Evolutionary conservation across 2,797 vertebrate genomes (phyloP).

Genomic region (Peromyscus aztecus): DNA sequence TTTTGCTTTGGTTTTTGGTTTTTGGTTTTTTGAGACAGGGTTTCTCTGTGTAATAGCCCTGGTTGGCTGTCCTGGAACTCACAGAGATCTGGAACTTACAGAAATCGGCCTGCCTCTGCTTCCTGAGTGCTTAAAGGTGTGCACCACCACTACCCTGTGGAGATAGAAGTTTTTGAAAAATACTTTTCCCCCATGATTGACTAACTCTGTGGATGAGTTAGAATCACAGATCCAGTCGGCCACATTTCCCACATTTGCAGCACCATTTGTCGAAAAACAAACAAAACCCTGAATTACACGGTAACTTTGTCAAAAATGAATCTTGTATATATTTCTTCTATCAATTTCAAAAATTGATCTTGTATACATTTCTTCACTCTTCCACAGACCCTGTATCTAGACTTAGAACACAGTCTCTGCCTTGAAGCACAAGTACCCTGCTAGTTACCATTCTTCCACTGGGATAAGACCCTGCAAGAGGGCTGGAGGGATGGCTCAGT

Average conservation of each 20-base stretch:
- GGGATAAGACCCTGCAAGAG: neutral
- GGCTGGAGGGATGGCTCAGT: neutral
- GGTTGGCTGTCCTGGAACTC: neutral
- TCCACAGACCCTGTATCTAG: neutral
- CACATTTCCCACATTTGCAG: neutral
- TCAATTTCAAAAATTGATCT: neutral
- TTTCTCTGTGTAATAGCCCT: neutral
- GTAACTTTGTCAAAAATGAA: neutral
- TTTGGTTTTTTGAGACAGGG: too few relatives aligned
- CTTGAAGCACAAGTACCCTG: neutral
- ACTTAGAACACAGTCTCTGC: neutral
- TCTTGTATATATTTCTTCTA: neutral
- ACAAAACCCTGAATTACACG: neutral
- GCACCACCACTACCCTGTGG: accelerated
- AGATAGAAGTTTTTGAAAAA: neutral
- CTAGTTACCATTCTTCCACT: neutral
- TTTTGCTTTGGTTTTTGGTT: too few relatives aligned
- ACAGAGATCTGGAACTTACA: neutral
- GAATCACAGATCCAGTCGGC: neutral
- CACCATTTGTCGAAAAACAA: neutral
- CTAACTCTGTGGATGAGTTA: neutral
- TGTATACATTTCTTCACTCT: neutral
- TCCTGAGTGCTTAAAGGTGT: neutral
- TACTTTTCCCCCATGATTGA: neutral
- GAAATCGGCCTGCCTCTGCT: neutral